phyloP scores from a whole-genome alignment of 2,797 vertebrate genomes.

The Yasuhikotakia modesta region DNA sequence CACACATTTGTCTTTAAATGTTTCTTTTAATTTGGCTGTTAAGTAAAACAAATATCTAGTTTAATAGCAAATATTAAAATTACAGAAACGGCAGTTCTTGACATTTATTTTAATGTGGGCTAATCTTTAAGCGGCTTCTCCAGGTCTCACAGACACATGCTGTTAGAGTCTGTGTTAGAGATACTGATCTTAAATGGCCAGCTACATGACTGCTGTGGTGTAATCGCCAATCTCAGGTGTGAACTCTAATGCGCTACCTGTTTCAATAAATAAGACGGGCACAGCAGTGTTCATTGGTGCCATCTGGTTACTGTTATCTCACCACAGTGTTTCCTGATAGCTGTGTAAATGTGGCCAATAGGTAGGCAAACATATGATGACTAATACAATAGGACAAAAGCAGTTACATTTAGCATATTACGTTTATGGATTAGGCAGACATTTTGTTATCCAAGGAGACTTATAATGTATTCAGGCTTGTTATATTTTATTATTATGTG shows the following conservation, averaged over 20 bases:
- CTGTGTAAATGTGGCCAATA: background rate
- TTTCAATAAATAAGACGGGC: background rate
- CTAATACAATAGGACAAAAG: background rate
- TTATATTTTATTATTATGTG: background rate
- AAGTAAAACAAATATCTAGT: background rate
- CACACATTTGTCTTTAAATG: background rate
- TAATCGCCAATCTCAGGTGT: background rate
- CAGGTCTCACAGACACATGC: background rate
- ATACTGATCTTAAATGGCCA: background rate
- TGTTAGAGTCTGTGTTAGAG: background rate
- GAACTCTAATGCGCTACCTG: background rate
- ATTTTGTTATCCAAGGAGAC: background rate
- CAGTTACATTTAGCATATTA: background rate
- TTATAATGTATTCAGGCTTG: too few relatives aligned
- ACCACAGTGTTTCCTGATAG: slow-evolving; percentile 8
- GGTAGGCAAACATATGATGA: slow-evolving; percentile 11
- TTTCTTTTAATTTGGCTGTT: background rate
- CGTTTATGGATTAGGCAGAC: background rate
- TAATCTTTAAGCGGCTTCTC: too few relatives aligned
- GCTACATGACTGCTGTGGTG: background rate
- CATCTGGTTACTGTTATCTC: slow-evolving; percentile 12
- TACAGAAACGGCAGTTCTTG: background rate
- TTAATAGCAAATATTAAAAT: background rate
- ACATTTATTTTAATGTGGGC: background rate
- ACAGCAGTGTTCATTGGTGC: slow-evolving; percentile 20